Evolutionary conservation across 2,113 vertebrate genomes (phyloP).

Genomic region (Gnathonemus echidnorhynchus): DNA sequence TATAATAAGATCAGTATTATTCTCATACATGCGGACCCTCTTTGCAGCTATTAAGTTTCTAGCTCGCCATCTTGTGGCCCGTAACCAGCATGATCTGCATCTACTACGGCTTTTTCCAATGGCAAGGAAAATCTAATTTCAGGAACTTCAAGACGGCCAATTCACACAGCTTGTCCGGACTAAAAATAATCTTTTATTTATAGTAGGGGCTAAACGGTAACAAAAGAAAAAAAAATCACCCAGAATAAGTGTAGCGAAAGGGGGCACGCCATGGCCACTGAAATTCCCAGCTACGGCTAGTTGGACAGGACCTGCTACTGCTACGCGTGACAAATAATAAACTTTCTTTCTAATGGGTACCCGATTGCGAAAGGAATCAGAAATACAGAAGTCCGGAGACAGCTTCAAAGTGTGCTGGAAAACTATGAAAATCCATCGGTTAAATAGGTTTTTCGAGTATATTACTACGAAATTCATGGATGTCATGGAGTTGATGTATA

Average conservation of each 20-base stretch:
- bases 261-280: slow-evolving; percentile 23
- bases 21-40: not conserved
- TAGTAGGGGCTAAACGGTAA: slow-evolving; percentile 48
- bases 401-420: not conserved
- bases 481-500: not conserved
- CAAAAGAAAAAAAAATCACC: slow-evolving; percentile 24
- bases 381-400: not conserved
- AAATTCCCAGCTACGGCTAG: not conserved
- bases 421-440: not conserved
- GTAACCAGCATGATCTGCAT: slow-evolving; percentile 41
- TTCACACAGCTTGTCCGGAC: slow-evolving; percentile 47
- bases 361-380: slow-evolving; percentile 5
- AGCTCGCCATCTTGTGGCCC: slow-evolving; percentile 59
- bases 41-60: not conserved
- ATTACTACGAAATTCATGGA: not conserved
- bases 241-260: slow-evolving; percentile 35
- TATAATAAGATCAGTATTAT: not conserved
- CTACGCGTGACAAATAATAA: slow-evolving; percentile 6
- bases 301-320: not conserved
- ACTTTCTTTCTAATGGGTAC: not conserved
- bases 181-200: slow-evolving; percentile 62
- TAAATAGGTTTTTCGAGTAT: not conserved
- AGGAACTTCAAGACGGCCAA: slow-evolving; percentile 28
- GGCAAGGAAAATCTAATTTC: slow-evolving; percentile 56
- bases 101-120: slow-evolving; percentile 46